These are phyloP conservation scores for Pedetes capensis DNA, from an alignment of 2,113 vertebrate species.

Conservation along the genomic window DNA sequence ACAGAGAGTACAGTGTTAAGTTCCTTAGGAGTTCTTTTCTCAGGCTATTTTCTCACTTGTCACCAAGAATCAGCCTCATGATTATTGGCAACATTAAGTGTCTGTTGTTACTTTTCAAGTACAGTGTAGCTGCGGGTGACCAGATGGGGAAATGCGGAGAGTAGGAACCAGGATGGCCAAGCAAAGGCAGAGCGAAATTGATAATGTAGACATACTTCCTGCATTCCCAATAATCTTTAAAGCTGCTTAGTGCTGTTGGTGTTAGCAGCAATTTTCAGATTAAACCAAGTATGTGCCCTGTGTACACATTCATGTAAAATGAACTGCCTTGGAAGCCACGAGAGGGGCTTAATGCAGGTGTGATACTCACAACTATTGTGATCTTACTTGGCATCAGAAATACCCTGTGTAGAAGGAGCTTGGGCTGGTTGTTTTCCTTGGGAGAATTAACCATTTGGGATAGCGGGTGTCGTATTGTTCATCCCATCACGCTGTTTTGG, in stretches of 20 bases:
- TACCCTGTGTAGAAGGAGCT: not conserved
- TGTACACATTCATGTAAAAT: not conserved
- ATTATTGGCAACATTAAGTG: not conserved
- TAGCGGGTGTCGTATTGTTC: not conserved
- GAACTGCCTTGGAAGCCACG: not conserved
- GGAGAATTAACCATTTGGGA: not conserved
- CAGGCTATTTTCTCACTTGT: not conserved
- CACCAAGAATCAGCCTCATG: not conserved
- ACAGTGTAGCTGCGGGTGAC: not conserved
- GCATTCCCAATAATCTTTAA: not conserved
- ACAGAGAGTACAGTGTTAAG: constrained; percentile 7
- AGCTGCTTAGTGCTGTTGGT: not conserved
- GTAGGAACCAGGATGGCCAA: not conserved
- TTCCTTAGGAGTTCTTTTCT: not conserved
- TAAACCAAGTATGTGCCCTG: not conserved
- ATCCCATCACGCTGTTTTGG: not conserved
- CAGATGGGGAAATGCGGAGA: not conserved
- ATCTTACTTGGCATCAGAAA: not conserved
- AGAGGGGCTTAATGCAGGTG: not conserved
- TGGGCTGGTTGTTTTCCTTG: not conserved
- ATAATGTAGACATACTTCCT: not conserved
- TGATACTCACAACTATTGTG: fast-evolving
- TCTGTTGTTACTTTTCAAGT: not conserved
- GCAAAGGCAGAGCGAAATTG: too few relatives aligned
- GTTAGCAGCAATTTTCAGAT: not conserved